Evolutionary conservation across 2,113 vertebrate species (phyloP).

Genomic region (Anarhynchus alexandrinus): DNA sequence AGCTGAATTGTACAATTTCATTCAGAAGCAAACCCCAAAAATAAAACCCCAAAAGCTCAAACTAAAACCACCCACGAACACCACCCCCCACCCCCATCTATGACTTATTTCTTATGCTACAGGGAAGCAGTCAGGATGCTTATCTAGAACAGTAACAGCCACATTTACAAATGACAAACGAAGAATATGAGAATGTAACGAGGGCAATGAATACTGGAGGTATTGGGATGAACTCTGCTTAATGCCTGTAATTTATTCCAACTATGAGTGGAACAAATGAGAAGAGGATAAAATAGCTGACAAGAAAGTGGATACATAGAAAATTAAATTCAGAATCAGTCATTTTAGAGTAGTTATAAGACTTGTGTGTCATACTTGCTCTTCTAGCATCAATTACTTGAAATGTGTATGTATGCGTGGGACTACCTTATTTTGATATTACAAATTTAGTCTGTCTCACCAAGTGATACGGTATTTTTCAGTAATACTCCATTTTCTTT

Average conservation of each 20-base stretch:
- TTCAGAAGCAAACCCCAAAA: background rate
- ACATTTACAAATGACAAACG: background rate
- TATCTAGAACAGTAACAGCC: background rate
- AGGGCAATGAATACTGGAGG: background rate
- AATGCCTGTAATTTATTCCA: background rate
- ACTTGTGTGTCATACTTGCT: background rate
- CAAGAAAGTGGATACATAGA: background rate
- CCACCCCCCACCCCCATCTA: background rate
- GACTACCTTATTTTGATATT: background rate
- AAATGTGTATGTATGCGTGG: background rate
- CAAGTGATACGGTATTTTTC: background rate
- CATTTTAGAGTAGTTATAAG: background rate
- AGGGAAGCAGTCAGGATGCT: background rate
- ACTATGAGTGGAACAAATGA: background rate
- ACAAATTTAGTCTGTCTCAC: background rate
- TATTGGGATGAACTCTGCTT: background rate
- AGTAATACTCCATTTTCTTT: slow-evolving; percentile 18
- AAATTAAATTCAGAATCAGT: background rate
- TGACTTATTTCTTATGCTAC: background rate
- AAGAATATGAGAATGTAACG: fast-evolving
- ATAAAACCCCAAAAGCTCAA: background rate
- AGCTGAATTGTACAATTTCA: background rate
- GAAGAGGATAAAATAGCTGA: background rate
- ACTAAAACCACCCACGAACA: background rate
- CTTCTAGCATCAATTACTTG: background rate